Base-by-base conservation (phyloP, 2,113 vertebrate species). In the Micromys minutus region DNA sequence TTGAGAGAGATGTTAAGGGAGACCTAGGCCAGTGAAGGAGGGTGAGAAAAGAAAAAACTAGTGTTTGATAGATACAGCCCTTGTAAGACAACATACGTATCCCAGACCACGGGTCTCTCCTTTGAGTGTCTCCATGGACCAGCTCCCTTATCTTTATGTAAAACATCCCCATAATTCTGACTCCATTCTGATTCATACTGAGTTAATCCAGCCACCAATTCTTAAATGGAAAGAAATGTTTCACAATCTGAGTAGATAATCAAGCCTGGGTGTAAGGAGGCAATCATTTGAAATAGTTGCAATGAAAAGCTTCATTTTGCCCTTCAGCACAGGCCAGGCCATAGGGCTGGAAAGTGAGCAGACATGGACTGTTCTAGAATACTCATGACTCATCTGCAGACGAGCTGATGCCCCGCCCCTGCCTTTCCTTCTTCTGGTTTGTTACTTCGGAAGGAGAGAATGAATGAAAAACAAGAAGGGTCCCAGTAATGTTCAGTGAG, bases 121-220 rank as follows among this genome's bases (percentile, higher is more conserved):
- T 39, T 63, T 85, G 83, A 93, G 65, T 86, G 21, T 91, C 76
- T 89, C 61, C 77, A 87, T 42, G 61, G 34, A 80, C 15, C 36
- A 93, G 90, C 29, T 29, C 69, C 72, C 34, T 90, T 72, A 91
- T 65, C 31, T 95, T 89, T 59, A 69, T 13, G n/a, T 71, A 94
- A 92, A 93, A 90, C 26, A 76, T 17, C 34, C 61, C 63, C 50
- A 39, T 76, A 92, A 92, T 79, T 59, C 52, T 87, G 71, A 77
- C 76, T 75, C 21, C 52, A 89, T n/a, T 90, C n/a, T 77, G 65
- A 95, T 22, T 96, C 92, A 93, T 19, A 85, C 52, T 87, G 47
- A 89, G 17, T 76, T 84, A 90, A 79, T 24, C 55, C n/a, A 71
- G 69, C 19, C 87, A 63, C 90, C 45, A 93, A 26, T 76, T 24